A percentile compares a stretch with the other conserved stretches of the same genome.
Conservation (phyloP, 2,113 vertebrate genomes). For the Lagopus muta region DNA sequence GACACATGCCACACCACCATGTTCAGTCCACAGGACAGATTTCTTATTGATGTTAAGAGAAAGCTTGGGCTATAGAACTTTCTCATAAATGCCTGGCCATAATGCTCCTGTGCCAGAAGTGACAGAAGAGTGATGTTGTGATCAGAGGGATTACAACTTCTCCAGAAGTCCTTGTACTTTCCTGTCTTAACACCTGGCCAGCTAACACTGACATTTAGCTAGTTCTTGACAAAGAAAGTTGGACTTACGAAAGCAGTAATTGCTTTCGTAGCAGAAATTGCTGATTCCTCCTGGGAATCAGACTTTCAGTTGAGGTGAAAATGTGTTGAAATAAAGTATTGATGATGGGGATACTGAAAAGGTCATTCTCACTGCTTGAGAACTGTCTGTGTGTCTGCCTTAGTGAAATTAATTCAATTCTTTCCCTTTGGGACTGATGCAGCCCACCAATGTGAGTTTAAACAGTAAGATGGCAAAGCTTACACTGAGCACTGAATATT, state of each 20-base stretch:
- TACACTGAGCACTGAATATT: background rate
- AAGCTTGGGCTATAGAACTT: background rate
- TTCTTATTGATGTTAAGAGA: background rate
- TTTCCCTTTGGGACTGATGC: background rate
- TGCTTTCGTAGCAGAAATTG: background rate
- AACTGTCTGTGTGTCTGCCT: conserved; percentile 33
- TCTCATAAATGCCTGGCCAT: background rate
- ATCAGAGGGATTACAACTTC: background rate
- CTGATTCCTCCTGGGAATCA: conserved; percentile 37
- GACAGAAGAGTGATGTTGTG: background rate
- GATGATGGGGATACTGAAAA: conserved; percentile 54
- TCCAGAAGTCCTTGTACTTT: background rate
- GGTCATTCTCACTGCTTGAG: conserved; percentile 52
- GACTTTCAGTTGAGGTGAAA: conserved; percentile 49
- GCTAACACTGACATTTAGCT: conserved; percentile 51
- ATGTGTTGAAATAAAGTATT: conserved; percentile 65
- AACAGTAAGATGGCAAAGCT: conserved; percentile 25
- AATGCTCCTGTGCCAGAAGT: background rate
- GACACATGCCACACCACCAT: background rate
- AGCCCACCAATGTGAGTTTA: conserved; percentile 37
- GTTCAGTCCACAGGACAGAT: background rate
- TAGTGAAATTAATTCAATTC: conserved; percentile 63
- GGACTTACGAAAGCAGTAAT: background rate
- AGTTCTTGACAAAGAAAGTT: conserved; percentile 38
- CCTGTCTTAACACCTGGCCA: conserved; percentile 5